A percentile compares a stretch with the other conserved stretches of the same genome.
These are phyloP conservation scores for Dipodomys stephensi DNA, from an alignment of 2,113 vertebrate genomes.

Conservation along the genomic window DNA sequence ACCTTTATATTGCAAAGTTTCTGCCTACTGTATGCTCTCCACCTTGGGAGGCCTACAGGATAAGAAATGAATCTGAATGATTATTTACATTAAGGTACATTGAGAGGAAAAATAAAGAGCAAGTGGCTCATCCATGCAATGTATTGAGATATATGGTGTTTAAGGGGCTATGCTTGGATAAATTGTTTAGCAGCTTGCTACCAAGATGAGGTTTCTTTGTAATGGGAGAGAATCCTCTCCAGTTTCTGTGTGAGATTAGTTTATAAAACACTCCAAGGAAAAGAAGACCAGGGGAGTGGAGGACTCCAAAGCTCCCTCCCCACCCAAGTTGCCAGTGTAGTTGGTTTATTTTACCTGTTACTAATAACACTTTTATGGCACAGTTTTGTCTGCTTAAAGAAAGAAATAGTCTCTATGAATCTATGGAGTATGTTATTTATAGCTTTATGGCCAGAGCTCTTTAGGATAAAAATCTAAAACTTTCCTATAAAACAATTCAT, in stretches of 20 bases:
- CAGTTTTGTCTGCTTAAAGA: conserved; percentile 57
- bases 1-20: background rate
- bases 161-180: background rate
- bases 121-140: background rate
- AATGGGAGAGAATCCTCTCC: background rate
- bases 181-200: background rate
- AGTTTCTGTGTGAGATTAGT: background rate
- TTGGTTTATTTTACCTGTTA: conserved; percentile 69
- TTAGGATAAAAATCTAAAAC: conserved; percentile 62
- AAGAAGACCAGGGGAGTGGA: background rate
- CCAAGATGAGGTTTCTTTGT: background rate
- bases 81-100: background rate
- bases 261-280: background rate
- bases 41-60: background rate
- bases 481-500: conserved; percentile 60
- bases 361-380: conserved; percentile 64
- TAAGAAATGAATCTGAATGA: background rate
- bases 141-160: rapidly evolving
- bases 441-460: conserved; percentile 41
- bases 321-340: conserved; percentile 56
- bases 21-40: background rate
- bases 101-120: background rate
- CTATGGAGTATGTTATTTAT: conserved; percentile 64
- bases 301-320: background rate
- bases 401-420: background rate